Conservation (phyloP, 2,888 invertebrate species). For the Metopia argyrocephala region DNA sequence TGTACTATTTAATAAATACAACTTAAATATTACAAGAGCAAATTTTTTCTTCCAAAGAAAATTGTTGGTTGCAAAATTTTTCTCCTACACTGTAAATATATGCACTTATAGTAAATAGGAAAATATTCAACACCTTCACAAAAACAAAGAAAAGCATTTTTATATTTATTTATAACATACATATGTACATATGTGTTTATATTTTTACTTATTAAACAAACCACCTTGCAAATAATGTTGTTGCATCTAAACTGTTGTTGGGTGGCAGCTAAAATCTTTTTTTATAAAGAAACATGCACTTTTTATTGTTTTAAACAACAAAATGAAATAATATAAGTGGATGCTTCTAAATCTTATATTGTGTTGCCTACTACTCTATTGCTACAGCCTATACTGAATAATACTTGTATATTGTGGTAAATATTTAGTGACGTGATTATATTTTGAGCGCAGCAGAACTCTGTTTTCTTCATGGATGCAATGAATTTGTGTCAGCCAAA, state of each 20-base stretch:
- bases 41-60: too few species aligned
- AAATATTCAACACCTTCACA: constrained; percentile 29
- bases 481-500: constrained; percentile 56
- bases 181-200: not conserved
- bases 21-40: not conserved
- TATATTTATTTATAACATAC: not conserved
- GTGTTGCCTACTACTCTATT: not conserved
- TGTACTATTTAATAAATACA: too few species aligned
- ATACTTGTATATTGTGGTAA: not conserved
- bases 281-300: not conserved
- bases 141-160: constrained; percentile 24
- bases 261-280: not conserved
- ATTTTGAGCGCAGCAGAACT: not conserved
- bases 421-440: constrained; percentile 29
- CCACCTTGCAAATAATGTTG: constrained; percentile 9
- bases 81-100: too few species aligned
- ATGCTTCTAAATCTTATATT: not conserved
- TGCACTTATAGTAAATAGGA: too few species aligned
- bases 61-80: too few species aligned
- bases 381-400: not conserved
- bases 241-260: not conserved
- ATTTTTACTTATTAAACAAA: not conserved
- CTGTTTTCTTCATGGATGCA: constrained; percentile 43
- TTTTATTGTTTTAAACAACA: not conserved
- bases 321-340: not conserved